Percentiles rank a stretch among this genome's conserved stretches.
Evolutionary conservation across 2,888 invertebrate species (phyloP).

Genomic region (Amblyteles armatorius): DNA sequence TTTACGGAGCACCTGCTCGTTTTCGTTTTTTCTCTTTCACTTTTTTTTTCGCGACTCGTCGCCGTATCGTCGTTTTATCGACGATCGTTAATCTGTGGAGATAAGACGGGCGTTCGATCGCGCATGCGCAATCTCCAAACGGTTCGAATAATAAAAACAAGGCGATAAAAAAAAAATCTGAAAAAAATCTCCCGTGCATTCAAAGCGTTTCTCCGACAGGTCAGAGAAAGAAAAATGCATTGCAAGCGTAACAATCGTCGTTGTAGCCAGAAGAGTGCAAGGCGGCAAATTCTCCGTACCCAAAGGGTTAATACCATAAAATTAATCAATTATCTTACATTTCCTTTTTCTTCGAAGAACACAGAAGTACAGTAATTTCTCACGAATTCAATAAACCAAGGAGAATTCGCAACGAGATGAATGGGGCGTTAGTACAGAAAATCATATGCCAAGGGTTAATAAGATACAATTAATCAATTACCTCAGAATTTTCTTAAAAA

Average conservation of each 20-base stretch:
- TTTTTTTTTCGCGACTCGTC: background rate
- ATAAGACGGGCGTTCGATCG: slow-evolving; percentile 34
- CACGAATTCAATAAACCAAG: background rate
- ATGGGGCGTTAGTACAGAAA: background rate
- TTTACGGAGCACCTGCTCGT: slow-evolving; percentile 9
- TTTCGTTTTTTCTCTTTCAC: slow-evolving; percentile 6
- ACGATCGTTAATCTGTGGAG: slow-evolving; percentile 25
- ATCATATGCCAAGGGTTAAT: slow-evolving; percentile 3
- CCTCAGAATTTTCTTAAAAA: background rate
- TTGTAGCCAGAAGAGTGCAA: background rate
- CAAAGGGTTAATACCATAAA: background rate
- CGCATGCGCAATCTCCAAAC: background rate
- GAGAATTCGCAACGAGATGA: background rate
- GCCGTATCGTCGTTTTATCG: slow-evolving; percentile 29
- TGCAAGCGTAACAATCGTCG: background rate
- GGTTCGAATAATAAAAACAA: background rate
- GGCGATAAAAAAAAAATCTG: background rate
- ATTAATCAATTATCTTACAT: background rate
- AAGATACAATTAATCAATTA: slow-evolving; percentile 20
- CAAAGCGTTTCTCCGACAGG: background rate
- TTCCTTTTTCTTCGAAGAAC: background rate
- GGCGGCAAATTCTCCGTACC: background rate
- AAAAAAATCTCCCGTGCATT: background rate
- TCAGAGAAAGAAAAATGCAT: background rate
- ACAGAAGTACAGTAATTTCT: background rate